Base-by-base conservation (phyloP, 2,113 vertebrate species). In the Sphyrna mokarran region DNA sequence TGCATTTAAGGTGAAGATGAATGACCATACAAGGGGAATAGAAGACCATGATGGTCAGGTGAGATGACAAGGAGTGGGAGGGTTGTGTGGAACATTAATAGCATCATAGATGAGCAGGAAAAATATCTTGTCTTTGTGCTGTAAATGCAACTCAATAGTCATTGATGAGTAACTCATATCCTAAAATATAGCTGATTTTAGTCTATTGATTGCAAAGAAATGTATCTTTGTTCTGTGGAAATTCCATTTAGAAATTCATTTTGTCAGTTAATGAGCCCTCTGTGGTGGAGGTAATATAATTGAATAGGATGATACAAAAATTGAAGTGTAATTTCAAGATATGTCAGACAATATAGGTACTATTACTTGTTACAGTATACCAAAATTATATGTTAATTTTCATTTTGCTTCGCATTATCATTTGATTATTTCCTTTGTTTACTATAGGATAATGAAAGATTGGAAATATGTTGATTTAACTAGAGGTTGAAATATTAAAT, bases 211-310 rank as follows among this genome's bases (percentile, higher is more conserved):
- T 90, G 87, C 54, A 58, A 33, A 29, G 13, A 61, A 29, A 13
- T 90, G 37, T 70, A 37, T 94, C 37, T 29, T 94, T 68, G n/a
- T 40, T 94, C 66, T 26, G n/a, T 94, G 37, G 9, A 70, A 94
- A 94, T 94, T 70, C 18, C 37, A 94, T 69, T 94, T 94, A 40
- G 91, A 69, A 69, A 69, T 37, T 16, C 20, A 94, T 94, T 94
- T 69, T 94, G 91, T 33, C 66, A 94, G 20, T 66, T 70, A 94
- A 70, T 94, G 66, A 94, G 37, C 66, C 48, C 91, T 93, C 54
- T 66, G 37, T 70, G 18, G 40, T 94, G 63, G 63, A 94, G 40
- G 91, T 70, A 40, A 26, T 70, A 70, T 70, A 20, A 94, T 94
- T 94, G 66, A 3, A 68, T 69, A 66, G 40, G 37, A 94, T 70